Base-by-base conservation (phyloP, 2,113 vertebrate species). In the Eretmochelys imbricata region DNA sequence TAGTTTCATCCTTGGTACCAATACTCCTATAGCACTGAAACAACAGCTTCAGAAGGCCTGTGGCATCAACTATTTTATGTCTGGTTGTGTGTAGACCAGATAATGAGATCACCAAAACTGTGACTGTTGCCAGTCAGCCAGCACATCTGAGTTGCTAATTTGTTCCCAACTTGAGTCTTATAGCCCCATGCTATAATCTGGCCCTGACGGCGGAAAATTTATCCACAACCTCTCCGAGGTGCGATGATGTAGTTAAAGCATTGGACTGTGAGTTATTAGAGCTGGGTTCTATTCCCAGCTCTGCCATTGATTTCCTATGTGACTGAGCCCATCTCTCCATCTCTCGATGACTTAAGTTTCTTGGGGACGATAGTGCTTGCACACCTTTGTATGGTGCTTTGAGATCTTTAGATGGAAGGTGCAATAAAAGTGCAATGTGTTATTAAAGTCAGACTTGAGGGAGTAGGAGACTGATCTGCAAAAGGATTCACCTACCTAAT, bases 71-170 rank as follows among this genome's bases (percentile, higher is more conserved):
- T 38, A 59, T 78, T 94, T 94, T 69, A 93, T 93, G 49, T 55
- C 84, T 79, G 53, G 85, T 88, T 97, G 87, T 79, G 93, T 96
- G 87, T 91, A 89, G 65, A 97, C 55, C 80, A 96, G 91, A 92
- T 10, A 85, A 79, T 80, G 95, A 95, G 96, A 93, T 46, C 69
- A 82, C 87, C 91, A 22, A 19, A 48, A 57, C 69, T 46, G 59
- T 42, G 75, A 75, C 76, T 3, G 62, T 89, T 48, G 38, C 49
- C 35, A 94, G 55, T 89, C 84, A 94, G 90, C 46, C 89, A 93
- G 25, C 75, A 48, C 6, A 38, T 78, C 8, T 48, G 87, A 94
- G 57, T 65, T 87, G 79, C 53, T 80, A 29, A 14, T 0, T 0
- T 53, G 46, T 54, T 88, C 59, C 51, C 53, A 85, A n/a, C 4